phyloP scores from a whole-genome alignment of 2,888 invertebrate species.

The Scaptomyza cyrtandrae region DNA sequence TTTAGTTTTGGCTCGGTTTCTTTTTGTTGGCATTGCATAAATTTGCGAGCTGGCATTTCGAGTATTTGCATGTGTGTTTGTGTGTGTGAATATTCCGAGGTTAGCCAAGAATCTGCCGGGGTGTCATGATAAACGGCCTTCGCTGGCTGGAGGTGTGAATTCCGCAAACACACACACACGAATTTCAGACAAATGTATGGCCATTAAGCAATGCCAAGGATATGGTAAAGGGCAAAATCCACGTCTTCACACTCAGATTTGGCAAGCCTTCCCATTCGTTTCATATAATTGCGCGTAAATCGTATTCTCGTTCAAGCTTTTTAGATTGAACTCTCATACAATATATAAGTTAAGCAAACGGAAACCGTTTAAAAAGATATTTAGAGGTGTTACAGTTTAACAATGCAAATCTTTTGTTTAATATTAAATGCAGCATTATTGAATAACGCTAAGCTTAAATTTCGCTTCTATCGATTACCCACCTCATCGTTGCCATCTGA shows the following conservation, averaged over 20 bases:
- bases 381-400: background rate
- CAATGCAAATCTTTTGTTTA: background rate
- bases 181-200: slow-evolving; percentile 35
- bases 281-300: slow-evolving; percentile 58
- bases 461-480: background rate
- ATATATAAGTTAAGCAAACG: background rate
- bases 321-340: slow-evolving; percentile 3
- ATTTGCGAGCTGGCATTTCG: slow-evolving; percentile 36
- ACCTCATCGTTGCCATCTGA: background rate
- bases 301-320: slow-evolving; percentile 16
- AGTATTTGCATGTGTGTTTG: slow-evolving; percentile 18
- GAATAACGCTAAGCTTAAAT: background rate
- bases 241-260: slow-evolving; percentile 40
- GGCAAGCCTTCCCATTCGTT: slow-evolving; percentile 26
- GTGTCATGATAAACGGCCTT: slow-evolving; percentile 62
- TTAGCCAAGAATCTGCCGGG: slow-evolving; percentile 18
- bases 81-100: background rate
- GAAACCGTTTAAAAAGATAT: background rate
- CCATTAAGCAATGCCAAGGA: slow-evolving; percentile 61
- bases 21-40: slow-evolving; percentile 68
- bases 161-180: slow-evolving; percentile 17
- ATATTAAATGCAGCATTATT: background rate
- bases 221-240: slow-evolving; percentile 35
- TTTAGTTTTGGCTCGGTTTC: slow-evolving; percentile 17
- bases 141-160: slow-evolving; percentile 59